These are phyloP conservation scores for Elephantulus edwardii DNA, from an alignment of 2,113 vertebrate genomes.

Conservation along the genomic window DNA sequence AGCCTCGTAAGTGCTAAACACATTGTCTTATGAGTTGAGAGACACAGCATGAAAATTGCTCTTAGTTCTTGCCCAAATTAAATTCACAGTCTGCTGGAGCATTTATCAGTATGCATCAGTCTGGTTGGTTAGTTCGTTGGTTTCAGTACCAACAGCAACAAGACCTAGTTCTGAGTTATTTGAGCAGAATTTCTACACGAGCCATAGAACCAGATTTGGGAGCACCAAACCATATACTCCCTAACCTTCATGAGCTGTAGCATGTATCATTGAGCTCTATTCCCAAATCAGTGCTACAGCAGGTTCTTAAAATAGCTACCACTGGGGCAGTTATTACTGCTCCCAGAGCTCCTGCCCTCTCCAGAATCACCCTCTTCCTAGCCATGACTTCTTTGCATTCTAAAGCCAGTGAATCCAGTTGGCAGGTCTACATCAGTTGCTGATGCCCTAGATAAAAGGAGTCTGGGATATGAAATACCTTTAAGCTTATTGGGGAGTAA, in stretches of 20 bases:
- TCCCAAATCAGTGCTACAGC: not conserved
- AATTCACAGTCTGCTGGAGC: not conserved
- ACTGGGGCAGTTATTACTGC: not conserved
- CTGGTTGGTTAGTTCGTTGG: not conserved
- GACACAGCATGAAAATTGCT: not conserved
- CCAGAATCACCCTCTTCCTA: not conserved
- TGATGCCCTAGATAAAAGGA: not conserved
- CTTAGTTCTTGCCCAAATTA: not conserved
- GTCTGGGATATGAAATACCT: not conserved
- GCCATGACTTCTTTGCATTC: not conserved
- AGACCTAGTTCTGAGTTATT: not conserved
- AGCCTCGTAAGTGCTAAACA: not conserved
- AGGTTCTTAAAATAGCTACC: not conserved
- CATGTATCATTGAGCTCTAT: not conserved
- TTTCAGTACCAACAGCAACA: too few species aligned
- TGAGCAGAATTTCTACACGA: conserved; percentile 7
- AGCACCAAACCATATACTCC: not conserved
- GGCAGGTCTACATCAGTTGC: not conserved
- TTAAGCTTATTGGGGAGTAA: not conserved
- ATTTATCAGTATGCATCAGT: not conserved
- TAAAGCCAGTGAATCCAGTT: not conserved
- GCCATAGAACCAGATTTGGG: not conserved
- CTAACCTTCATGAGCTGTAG: not conserved
- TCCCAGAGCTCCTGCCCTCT: not conserved
- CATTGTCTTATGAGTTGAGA: not conserved